A percentile compares a stretch with the other conserved stretches of the same genome.
phyloP scores from a whole-genome alignment of 1,140 invertebrate genomes.

The Brachionus koreanus region DNA sequence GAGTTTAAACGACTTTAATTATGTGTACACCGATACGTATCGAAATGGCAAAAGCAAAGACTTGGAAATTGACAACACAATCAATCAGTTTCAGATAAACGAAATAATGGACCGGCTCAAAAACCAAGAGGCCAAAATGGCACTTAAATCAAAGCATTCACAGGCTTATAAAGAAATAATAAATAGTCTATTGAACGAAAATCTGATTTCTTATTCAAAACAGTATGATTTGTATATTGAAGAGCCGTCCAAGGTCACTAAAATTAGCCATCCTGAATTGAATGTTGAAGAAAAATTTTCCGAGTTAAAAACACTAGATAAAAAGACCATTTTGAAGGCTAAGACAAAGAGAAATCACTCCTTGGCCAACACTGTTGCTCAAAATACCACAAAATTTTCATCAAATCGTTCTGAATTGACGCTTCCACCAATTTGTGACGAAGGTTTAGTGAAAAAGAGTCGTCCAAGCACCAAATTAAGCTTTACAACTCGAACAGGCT shows the following conservation, averaged over 20 bases:
- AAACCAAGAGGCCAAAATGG: background rate
- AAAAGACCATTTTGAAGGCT: conserved; percentile 8
- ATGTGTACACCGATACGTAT: background rate
- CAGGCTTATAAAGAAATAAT: background rate
- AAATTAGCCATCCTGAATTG: background rate
- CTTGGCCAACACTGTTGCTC: background rate
- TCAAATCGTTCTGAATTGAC: background rate
- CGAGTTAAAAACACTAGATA: background rate
- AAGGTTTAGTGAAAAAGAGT: background rate
- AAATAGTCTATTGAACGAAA: background rate
- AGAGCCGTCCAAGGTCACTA: background rate
- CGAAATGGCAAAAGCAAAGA: background rate
- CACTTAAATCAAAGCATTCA: background rate
- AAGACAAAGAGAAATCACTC: background rate
- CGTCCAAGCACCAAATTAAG: background rate
- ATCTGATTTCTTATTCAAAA: conserved; percentile 14
- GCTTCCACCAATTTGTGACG: background rate
- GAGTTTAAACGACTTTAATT: background rate
- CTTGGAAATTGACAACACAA: background rate
- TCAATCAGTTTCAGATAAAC: background rate
- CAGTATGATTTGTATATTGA: conserved; percentile 13
- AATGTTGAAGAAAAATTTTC: background rate
- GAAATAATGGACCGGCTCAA: background rate
- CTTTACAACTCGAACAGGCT: background rate
- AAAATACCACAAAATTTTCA: background rate